phyloP scores from a whole-genome alignment of 1,140 invertebrate species.

The Bombus cullumanus region DNA sequence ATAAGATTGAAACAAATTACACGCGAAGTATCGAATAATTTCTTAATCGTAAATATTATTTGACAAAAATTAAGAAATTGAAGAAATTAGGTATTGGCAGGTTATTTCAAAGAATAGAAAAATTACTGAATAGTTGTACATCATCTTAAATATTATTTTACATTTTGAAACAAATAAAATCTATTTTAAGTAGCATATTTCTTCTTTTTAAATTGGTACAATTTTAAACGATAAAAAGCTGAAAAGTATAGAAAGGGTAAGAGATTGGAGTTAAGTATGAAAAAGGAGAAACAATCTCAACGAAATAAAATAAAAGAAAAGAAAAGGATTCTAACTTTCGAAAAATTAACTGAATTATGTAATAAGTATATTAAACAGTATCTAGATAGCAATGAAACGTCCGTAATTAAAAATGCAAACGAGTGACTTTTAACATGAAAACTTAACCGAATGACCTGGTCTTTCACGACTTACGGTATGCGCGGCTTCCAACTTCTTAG shows the following conservation, averaged over 20 bases:
- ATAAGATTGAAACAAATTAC: background rate
- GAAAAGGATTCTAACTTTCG: too few species aligned
- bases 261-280: too few species aligned
- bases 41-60: background rate
- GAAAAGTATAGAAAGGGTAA: too few species aligned
- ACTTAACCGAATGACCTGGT: constrained; percentile 17
- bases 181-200: background rate
- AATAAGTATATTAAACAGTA: background rate
- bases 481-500: constrained; percentile 1
- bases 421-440: constrained; percentile 33
- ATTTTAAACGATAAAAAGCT: too few species aligned
- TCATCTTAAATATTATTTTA: background rate
- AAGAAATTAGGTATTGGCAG: background rate
- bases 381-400: background rate
- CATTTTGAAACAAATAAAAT: background rate
- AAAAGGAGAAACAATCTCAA: too few species aligned
- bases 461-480: constrained; percentile 48
- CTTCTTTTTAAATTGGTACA: too few species aligned
- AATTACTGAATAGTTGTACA: background rate
- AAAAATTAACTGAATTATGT: too few species aligned
- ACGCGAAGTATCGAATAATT: background rate
- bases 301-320: too few species aligned
- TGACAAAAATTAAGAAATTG: background rate
- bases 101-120: too few species aligned
- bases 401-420: background rate